phyloP scores from a whole-genome alignment of 2,888 invertebrate species.

The Cylindroiulus punctatus region DNA sequence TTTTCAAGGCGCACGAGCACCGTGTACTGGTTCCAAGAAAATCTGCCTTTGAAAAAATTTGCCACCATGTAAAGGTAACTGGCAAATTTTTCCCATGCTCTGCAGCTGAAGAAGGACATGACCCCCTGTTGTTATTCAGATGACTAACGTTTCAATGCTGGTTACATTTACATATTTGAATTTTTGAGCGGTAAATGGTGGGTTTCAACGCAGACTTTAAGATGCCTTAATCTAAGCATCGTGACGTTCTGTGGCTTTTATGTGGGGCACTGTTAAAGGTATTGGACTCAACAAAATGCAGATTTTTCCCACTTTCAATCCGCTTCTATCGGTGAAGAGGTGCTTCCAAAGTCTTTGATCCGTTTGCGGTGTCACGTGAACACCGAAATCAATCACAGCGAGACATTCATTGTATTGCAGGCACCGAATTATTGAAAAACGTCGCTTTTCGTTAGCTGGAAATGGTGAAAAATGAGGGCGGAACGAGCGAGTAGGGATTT shows the following conservation, averaged over 20 bases:
- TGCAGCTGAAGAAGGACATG: neutral
- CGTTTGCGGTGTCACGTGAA: neutral
- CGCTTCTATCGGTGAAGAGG: neutral
- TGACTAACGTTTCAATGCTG: too few species aligned
- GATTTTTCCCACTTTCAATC: neutral
- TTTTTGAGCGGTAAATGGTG: too few species aligned
- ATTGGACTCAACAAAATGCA: neutral
- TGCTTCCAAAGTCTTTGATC: constrained; percentile 25
- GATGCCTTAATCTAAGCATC: too few species aligned
- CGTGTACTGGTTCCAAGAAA: too few species aligned
- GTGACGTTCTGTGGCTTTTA: neutral
- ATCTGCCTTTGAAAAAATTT: too few species aligned
- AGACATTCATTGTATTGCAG: constrained; percentile 43
- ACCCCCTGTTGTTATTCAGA: too few species aligned
- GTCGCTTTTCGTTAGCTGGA: constrained; percentile 20
- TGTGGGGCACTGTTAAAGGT: neutral
- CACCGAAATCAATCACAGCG: neutral
- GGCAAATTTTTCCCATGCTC: neutral
- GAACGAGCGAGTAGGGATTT: neutral
- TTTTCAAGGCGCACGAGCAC: too few species aligned
- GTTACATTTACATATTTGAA: too few species aligned
- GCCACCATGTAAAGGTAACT: too few species aligned
- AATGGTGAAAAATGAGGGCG: constrained; percentile 22
- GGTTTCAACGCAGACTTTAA: too few species aligned
- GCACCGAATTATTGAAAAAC: constrained; percentile 44